A percentile compares a stretch with the other conserved stretches of the same genome.
These are phyloP conservation scores for Carcharodon carcharias DNA, from an alignment of 2,797 vertebrate species.

Conservation along the genomic window DNA sequence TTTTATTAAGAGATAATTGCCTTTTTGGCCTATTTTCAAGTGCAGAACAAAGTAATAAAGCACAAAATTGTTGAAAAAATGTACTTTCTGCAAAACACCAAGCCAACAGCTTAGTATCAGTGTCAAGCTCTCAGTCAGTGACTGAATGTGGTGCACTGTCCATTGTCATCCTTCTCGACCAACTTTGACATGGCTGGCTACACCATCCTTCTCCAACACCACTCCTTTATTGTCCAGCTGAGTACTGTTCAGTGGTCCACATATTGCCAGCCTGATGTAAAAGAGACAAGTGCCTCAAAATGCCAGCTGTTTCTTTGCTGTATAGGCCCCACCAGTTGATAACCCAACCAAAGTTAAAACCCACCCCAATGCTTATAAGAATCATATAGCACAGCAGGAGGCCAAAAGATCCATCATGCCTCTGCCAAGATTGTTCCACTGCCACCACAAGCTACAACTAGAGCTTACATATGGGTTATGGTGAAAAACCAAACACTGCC, in stretches of 20 bases:
- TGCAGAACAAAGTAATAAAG: not conserved
- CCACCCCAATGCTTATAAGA: not conserved
- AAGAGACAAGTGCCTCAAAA: not conserved
- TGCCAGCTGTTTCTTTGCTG: not conserved
- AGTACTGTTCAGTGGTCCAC: not conserved
- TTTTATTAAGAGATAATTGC: slow-evolving; percentile 2
- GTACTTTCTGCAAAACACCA: not conserved
- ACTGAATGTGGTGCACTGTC: not conserved
- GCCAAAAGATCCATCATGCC: not conserved
- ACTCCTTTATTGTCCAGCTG: not conserved
- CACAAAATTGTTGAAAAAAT: not conserved
- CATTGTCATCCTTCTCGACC: not conserved
- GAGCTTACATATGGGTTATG: not conserved
- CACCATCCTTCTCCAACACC: not conserved
- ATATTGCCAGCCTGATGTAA: not conserved
- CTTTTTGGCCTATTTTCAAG: not conserved
- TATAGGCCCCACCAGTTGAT: not conserved
- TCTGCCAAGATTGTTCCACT: not conserved
- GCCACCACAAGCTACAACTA: not conserved
- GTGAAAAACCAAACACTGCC: not conserved
- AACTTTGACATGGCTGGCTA: not conserved
- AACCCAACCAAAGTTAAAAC: not conserved
- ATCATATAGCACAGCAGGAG: not conserved
- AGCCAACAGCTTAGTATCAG: not conserved
- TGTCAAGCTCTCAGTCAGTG: not conserved